Conservation (phyloP, 2,888 invertebrate genomes). For the Poecilus cupreus region DNA sequence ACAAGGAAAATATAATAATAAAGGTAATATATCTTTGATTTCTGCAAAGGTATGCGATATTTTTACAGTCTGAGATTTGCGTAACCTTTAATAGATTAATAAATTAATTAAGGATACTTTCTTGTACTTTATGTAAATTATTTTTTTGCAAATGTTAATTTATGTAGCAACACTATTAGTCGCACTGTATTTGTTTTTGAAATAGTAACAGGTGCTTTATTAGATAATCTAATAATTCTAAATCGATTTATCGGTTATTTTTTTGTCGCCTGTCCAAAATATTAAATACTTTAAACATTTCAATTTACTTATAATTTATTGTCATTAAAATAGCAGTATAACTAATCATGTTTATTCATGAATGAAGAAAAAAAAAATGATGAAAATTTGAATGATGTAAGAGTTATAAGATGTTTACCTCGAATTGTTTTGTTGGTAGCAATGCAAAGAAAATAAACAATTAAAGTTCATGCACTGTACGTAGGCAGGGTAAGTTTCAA, state of each 20-base stretch:
- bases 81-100: not conserved
- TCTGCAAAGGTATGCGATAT: not conserved
- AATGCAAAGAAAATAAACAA: slow-evolving; percentile 7
- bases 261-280: not conserved
- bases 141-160: not conserved
- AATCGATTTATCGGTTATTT: not conserved
- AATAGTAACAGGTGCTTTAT: not conserved
- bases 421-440: not conserved
- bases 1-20: not conserved
- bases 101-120: not conserved
- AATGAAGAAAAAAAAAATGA: not conserved
- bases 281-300: not conserved
- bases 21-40: not conserved
- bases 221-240: not conserved
- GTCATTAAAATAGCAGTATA: not conserved
- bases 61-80: not conserved
- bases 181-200: not conserved
- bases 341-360: slow-evolving; percentile 16
- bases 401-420: slow-evolving; percentile 6
- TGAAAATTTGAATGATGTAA: slow-evolving; percentile 1
- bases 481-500: not conserved
- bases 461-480: slow-evolving; percentile 21
- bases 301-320: not conserved
- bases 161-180: slow-evolving; percentile 1
- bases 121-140: not conserved